Evolutionary conservation across 1,140 invertebrate species (phyloP).

Genomic region (Rhysida immarginata): DNA sequence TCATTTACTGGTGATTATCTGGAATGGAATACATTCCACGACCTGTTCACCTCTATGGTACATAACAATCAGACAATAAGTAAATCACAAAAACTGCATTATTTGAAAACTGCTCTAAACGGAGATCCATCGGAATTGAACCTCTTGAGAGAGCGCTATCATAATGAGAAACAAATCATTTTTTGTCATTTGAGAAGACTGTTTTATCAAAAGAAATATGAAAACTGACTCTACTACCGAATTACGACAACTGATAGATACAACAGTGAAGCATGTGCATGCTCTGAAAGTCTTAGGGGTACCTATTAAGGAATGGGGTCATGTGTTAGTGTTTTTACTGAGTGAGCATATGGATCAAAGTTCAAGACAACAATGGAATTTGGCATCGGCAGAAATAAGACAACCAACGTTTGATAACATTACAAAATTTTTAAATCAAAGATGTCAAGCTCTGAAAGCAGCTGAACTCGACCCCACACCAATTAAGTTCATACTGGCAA

Average conservation of each 20-base stretch:
- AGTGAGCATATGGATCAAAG: slow-evolving; percentile 8
- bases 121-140: slow-evolving; percentile 12
- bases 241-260: slow-evolving; percentile 4
- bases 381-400: not conserved
- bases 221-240: not conserved
- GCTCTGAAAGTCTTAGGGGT: slow-evolving; percentile 6
- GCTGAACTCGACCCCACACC: not conserved
- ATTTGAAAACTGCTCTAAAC: slow-evolving; percentile 2
- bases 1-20: slow-evolving; percentile 4
- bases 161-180: slow-evolving; percentile 10
- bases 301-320: not conserved
- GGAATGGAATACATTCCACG: slow-evolving; percentile 12
- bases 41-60: slow-evolving; percentile 6
- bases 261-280: slow-evolving; percentile 2
- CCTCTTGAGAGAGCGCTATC: slow-evolving; percentile 1
- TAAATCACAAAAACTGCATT: slow-evolving; percentile 9
- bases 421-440: not conserved
- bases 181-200: not conserved
- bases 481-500: not conserved
- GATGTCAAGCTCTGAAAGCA: not conserved
- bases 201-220: not conserved
- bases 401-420: not conserved
- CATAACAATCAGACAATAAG: slow-evolving; percentile 3
- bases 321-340: slow-evolving; percentile 6
- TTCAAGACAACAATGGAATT: slow-evolving; percentile 2